These are phyloP conservation scores for Drymodes brunneopygia DNA, from an alignment of 2,113 vertebrate species.

Conservation along the genomic window DNA sequence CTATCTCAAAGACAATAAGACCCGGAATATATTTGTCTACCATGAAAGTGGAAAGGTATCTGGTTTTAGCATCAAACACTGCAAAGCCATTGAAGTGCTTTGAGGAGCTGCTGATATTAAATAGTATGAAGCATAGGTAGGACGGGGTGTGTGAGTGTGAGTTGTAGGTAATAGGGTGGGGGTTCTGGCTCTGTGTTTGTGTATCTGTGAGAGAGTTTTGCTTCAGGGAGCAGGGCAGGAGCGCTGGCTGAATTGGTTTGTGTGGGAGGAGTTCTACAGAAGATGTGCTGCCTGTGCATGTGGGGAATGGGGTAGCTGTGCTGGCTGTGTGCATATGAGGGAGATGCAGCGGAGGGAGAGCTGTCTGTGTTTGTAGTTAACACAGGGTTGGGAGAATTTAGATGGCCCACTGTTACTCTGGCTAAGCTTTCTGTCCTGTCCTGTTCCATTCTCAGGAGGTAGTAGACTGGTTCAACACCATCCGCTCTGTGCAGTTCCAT, in stretches of 20 bases:
- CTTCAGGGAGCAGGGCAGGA: not conserved
- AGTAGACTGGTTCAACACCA: constrained; percentile 89
- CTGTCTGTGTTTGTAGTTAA: not conserved
- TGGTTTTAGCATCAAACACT: not conserved
- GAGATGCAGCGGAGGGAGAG: not conserved
- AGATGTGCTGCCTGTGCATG: not conserved
- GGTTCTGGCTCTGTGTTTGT: not conserved
- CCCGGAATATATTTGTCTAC: constrained; percentile 89
- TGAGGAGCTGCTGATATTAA: not conserved
- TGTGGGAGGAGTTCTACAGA: not conserved
- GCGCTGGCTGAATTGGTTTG: not conserved
- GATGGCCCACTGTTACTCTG: not conserved
- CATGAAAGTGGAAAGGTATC: constrained; percentile 83
- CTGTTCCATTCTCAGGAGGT: constrained; percentile 73
- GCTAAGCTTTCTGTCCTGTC: not conserved
- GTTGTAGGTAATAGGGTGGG: not conserved
- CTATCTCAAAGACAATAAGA: constrained; percentile 89
- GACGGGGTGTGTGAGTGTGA: not conserved
- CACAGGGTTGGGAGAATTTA: not conserved
- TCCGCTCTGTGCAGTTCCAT: constrained; percentile 85
- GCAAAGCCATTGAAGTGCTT: not conserved
- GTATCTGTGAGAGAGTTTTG: not conserved
- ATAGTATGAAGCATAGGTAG: not conserved
- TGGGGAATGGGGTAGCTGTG: not conserved
- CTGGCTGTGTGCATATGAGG: not conserved